Evolutionary conservation across 2,888 invertebrate species (phyloP).

Genomic region (Meiosimyza platycephala): DNA sequence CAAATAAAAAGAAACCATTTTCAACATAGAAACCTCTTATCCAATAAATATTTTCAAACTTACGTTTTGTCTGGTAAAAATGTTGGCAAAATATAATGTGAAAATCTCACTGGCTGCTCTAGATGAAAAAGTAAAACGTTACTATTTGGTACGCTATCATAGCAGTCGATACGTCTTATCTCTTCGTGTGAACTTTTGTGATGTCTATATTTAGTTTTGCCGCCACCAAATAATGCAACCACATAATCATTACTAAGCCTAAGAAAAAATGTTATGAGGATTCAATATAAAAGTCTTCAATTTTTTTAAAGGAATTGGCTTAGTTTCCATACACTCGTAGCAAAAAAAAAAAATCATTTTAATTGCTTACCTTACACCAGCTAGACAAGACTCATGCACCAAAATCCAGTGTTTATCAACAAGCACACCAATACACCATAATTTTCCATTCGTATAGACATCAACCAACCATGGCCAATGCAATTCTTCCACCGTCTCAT

Average conservation of each 20-base stretch:
- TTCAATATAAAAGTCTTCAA: not conserved
- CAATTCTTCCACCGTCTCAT: slow-evolving; percentile 60
- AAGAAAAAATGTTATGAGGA: slow-evolving; percentile 43
- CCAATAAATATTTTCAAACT: slow-evolving; percentile 50
- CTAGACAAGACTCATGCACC: slow-evolving; percentile 70
- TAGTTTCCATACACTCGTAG: no score
- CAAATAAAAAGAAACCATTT: no score
- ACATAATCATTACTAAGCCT: slow-evolving; percentile 73
- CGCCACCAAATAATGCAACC: slow-evolving; percentile 76
- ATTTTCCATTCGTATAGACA: slow-evolving; percentile 77
- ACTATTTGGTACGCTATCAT: slow-evolving; percentile 71
- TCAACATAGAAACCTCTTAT: no score
- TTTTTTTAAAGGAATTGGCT: not conserved
- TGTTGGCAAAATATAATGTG: slow-evolving; percentile 76
- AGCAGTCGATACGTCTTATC: slow-evolving; percentile 73
- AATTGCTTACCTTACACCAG: slow-evolving; percentile 54
- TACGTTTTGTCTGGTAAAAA: slow-evolving; percentile 69
- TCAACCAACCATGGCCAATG: slow-evolving; percentile 81
- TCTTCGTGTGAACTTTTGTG: slow-evolving; percentile 77
- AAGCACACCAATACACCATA: slow-evolving; percentile 77
- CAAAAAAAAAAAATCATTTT: no score
- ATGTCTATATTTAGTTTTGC: slow-evolving; percentile 71
- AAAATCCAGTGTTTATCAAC: slow-evolving; percentile 77
- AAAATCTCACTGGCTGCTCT: slow-evolving; percentile 71
- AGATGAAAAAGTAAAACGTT: slow-evolving; percentile 75